These are phyloP conservation scores for Rhagoletis pomonella DNA, from an alignment of 1,140 invertebrate species.

Conservation along the genomic window DNA sequence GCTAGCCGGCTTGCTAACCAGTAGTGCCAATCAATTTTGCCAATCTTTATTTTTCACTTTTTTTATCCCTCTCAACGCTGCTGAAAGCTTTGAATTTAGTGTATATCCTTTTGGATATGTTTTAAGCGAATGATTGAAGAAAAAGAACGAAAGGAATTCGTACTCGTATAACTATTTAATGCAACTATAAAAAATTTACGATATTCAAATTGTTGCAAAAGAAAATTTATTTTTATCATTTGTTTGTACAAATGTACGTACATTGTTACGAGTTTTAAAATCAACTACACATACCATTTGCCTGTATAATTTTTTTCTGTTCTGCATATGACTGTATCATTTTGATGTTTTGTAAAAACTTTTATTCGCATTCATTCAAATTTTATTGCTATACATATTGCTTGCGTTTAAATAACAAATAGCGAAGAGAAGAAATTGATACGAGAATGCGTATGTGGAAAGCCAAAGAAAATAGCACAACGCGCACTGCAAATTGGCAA, in stretches of 20 bases:
- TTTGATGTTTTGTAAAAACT: conserved; percentile 8
- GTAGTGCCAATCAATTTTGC: conserved; percentile 27
- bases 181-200: no score
- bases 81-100: neutral
- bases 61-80: neutral
- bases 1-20: conserved; percentile 25
- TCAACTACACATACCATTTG: neutral
- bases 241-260: no score
- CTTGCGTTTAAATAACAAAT: conserved; percentile 34
- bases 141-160: neutral
- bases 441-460: neutral
- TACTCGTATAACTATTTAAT: no score
- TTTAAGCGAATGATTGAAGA: neutral
- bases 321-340: neutral
- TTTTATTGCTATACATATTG: conserved; percentile 49
- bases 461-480: neutral
- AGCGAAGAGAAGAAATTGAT: neutral
- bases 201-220: no score
- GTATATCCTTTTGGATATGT: neutral
- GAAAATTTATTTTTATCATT: no score
- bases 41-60: conserved; percentile 10
- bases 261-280: no score
- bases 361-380: neutral
- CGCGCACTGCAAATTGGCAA: neutral
- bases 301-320: neutral